These are phyloP conservation scores for Neoascia interrupta DNA, from an alignment of 2,888 invertebrate genomes.

Conservation along the genomic window DNA sequence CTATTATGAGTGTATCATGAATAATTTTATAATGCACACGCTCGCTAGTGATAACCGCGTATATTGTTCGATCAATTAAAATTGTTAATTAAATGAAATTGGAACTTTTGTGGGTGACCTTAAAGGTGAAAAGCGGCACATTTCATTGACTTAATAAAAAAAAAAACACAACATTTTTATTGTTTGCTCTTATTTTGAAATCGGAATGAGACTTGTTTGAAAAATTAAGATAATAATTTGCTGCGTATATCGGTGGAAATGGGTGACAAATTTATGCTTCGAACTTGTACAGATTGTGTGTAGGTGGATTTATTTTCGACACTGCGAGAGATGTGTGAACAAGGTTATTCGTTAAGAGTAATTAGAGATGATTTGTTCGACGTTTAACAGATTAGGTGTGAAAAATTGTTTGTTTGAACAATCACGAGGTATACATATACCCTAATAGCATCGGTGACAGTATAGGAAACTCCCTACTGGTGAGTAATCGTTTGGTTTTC, in stretches of 20 bases:
- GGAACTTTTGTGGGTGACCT: slow-evolving; percentile 21
- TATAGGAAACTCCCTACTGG: too few relatives aligned
- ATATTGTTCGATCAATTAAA: slow-evolving; percentile 46
- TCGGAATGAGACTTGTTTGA: too few relatives aligned
- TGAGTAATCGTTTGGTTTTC: too few relatives aligned
- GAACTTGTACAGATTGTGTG: slow-evolving; percentile 19
- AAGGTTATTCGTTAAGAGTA: slow-evolving; percentile 13
- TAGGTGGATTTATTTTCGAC: slow-evolving; percentile 17
- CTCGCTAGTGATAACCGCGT: slow-evolving; percentile 38
- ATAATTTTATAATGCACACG: slow-evolving; percentile 6
- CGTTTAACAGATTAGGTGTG: background rate
- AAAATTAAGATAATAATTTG: too few relatives aligned
- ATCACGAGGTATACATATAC: too few relatives aligned
- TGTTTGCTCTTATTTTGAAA: slow-evolving; percentile 1
- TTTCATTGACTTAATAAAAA: background rate
- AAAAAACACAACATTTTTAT: background rate
- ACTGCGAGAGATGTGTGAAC: background rate
- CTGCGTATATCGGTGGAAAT: slow-evolving; percentile 1
- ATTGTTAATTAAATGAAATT: slow-evolving; percentile 35
- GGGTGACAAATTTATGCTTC: background rate
- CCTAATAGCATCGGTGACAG: too few relatives aligned
- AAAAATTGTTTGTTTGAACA: background rate
- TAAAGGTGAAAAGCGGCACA: slow-evolving; percentile 11
- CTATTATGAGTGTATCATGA: background rate
- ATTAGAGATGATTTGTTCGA: slow-evolving; percentile 12